Conservation (phyloP, 2,888 invertebrate genomes). For the Pheosia gnoma region DNA sequence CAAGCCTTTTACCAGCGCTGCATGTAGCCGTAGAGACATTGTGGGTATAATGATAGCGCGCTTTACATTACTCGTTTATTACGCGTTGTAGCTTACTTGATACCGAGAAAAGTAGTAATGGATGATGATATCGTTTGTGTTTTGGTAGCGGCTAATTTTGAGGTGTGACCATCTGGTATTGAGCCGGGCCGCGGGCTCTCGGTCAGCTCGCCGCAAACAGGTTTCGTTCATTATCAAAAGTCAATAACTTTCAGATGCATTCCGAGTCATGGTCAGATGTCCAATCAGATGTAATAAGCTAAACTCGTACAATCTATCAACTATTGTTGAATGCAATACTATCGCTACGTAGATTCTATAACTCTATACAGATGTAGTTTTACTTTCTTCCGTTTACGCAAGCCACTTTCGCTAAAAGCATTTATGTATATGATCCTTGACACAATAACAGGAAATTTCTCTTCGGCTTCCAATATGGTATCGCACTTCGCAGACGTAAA, state of each 20-base stretch:
- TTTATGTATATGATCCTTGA: slow-evolving; percentile 27
- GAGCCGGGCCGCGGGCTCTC: slow-evolving; percentile 77
- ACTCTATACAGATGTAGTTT: slow-evolving; percentile 42
- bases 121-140: slow-evolving; percentile 42
- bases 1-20: slow-evolving; percentile 48
- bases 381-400: slow-evolving; percentile 53
- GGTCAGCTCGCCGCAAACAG: slow-evolving; percentile 79
- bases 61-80: slow-evolving; percentile 55
- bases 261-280: slow-evolving; percentile 77
- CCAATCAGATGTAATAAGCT: slow-evolving; percentile 61
- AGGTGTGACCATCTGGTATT: slow-evolving; percentile 67
- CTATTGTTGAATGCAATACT: slow-evolving; percentile 13
- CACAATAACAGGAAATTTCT: slow-evolving; percentile 30
- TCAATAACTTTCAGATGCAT: slow-evolving; percentile 83
- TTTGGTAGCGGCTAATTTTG: slow-evolving; percentile 42
- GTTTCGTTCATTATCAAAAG: slow-evolving; percentile 82
- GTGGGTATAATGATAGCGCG: slow-evolving; percentile 28
- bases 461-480: slow-evolving; percentile 16
- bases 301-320: slow-evolving; percentile 28
- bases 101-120: slow-evolving; percentile 55
- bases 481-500: background rate
- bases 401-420: slow-evolving; percentile 52
- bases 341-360: slow-evolving; percentile 35
- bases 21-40: slow-evolving; percentile 26
- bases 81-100: slow-evolving; percentile 13